phyloP scores from a whole-genome alignment of 30 jellyfish, hydroid and myxozoan species.

The Chrysaora quinquecirrha region DNA sequence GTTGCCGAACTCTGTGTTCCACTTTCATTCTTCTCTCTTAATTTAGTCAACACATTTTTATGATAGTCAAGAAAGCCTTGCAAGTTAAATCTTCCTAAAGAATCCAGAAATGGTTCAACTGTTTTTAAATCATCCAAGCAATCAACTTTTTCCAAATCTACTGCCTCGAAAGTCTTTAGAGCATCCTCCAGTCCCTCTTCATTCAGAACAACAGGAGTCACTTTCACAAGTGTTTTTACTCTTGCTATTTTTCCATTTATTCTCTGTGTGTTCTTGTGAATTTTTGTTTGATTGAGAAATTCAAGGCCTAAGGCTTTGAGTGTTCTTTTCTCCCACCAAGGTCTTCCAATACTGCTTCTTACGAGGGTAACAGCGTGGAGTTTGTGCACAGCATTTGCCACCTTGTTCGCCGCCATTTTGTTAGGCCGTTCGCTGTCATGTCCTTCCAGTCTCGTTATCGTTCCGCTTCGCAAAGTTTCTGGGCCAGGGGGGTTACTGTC shows the following conservation, averaged over 20 bases:
- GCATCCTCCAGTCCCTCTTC: constrained; percentile 37
- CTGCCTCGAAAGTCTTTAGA: constrained; percentile 40
- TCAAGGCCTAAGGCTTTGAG: constrained; percentile 72
- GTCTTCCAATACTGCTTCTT: constrained; percentile 95
- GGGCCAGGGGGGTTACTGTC: no score
- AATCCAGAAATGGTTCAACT: constrained; percentile 38
- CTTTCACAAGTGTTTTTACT: constrained; percentile 71
- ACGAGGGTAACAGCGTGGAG: constrained; percentile 83
- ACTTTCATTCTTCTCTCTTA: constrained; percentile 17
- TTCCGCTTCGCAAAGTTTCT: no score
- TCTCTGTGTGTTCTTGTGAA: constrained; percentile 84
- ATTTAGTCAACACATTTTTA: constrained; percentile 14
- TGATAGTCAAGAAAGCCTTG: constrained; percentile 47
- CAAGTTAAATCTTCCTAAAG: constrained; percentile 46
- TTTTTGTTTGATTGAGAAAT: constrained; percentile 58
- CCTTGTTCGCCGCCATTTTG: constrained; percentile 82
- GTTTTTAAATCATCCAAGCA: background rate
- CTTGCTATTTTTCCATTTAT: constrained; percentile 61
- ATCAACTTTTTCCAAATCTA: constrained; percentile 35
- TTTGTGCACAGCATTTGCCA: constrained; percentile 74
- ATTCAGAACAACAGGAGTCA: constrained; percentile 65
- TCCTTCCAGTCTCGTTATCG: no score
- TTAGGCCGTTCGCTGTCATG: no score
- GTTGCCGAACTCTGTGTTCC: no score
- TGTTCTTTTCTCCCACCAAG: constrained; percentile 96